Conservation (phyloP, 2,113 vertebrate genomes). For the Archilochus colubris region DNA sequence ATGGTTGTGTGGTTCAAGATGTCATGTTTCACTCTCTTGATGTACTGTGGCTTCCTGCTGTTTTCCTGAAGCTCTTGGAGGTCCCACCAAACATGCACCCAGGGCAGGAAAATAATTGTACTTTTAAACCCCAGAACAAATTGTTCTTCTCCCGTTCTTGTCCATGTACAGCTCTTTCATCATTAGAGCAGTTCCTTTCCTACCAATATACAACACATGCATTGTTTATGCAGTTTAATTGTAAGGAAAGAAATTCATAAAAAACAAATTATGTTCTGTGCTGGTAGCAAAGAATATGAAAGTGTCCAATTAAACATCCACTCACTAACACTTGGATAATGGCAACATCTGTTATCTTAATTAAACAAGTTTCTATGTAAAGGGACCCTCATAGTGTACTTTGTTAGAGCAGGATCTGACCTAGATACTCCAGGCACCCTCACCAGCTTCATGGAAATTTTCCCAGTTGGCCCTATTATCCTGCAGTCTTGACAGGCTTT, state of each 20-base stretch:
- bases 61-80: neutral
- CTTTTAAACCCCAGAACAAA: constrained; percentile 8
- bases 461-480: constrained; percentile 69
- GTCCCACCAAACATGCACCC: neutral
- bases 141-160: neutral
- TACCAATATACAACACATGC: neutral
- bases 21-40: fast-evolving
- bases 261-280: constrained; percentile 49
- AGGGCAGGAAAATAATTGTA: neutral
- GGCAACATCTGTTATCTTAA: constrained; percentile 78
- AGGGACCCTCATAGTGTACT: constrained; percentile 24
- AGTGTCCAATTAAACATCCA: constrained; percentile 71
- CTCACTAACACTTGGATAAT: constrained; percentile 48
- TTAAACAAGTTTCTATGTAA: constrained; percentile 67
- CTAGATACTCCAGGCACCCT: constrained; percentile 44
- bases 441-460: constrained; percentile 30
- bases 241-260: constrained; percentile 48
- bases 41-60: neutral
- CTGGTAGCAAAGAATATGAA: constrained; percentile 63
- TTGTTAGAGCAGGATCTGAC: constrained; percentile 63
- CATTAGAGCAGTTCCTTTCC: constrained; percentile 45
- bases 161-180: constrained; percentile 11
- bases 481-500: constrained; percentile 18
- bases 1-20: neutral
- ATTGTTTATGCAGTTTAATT: constrained; percentile 74